A percentile compares a stretch with the other conserved stretches of the same genome.
These are phyloP conservation scores for Lutjanus argentimaculatus DNA, from an alignment of 2,797 vertebrate genomes.

Conservation along the genomic window DNA sequence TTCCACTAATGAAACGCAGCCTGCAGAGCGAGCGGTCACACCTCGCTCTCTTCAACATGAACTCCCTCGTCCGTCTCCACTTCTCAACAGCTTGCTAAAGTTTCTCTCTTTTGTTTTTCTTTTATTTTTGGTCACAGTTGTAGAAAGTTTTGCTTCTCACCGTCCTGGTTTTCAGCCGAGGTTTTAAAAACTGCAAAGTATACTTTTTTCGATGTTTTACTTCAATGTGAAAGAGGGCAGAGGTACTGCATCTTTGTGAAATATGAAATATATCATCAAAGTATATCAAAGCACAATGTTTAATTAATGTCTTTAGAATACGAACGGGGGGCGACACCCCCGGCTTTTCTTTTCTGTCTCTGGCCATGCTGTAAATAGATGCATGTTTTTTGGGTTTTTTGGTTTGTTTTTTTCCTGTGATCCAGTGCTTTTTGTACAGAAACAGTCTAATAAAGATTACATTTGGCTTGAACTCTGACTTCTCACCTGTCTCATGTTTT, in stretches of 20 bases:
- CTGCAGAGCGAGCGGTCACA: constrained; percentile 28
- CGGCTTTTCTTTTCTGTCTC: constrained; percentile 69
- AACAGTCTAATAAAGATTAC: constrained; percentile 90
- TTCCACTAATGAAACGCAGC: constrained; percentile 35
- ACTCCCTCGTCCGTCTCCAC: constrained; percentile 24
- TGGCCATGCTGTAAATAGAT: constrained; percentile 88
- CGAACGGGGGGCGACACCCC: constrained; percentile 40
- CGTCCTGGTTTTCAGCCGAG: constrained; percentile 52
- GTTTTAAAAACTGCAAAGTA: constrained; percentile 64
- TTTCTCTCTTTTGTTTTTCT: neutral
- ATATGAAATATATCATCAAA: constrained; percentile 89
- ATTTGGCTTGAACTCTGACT: constrained; percentile 83
- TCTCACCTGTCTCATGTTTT: too few relatives aligned
- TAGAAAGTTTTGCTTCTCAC: constrained; percentile 72
- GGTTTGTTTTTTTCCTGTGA: constrained; percentile 78
- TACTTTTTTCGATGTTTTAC: constrained; percentile 80
- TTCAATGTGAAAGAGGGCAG: constrained; percentile 81
- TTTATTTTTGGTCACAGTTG: constrained; percentile 60
- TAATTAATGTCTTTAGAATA: constrained; percentile 86
- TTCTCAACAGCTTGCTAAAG: constrained; percentile 62
- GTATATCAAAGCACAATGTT: constrained; percentile 91
- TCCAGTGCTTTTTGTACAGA: constrained; percentile 90
- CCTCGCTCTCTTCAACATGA: constrained; percentile 17
- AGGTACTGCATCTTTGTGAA: constrained; percentile 87
- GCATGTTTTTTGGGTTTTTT: constrained; percentile 80